Percentiles rank a stretch among this genome's conserved stretches.
Conservation (phyloP, 92 coral and sea anemone genomes). For the Micromussa lordhowensis region DNA sequence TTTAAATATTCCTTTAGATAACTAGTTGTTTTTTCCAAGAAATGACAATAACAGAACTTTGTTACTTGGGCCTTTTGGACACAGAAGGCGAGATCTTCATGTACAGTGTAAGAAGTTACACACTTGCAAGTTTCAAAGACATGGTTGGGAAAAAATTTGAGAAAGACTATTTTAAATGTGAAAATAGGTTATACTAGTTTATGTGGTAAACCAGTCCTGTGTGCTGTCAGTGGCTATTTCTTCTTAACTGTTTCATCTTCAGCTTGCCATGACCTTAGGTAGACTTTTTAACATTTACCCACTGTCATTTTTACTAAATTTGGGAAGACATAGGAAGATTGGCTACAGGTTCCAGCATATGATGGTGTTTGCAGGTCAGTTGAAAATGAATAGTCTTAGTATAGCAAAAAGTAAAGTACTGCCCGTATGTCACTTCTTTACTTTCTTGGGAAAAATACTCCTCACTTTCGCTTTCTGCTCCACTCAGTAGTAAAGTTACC, state of each 20-base stretch:
- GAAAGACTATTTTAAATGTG: no score
- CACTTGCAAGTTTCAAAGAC: not conserved
- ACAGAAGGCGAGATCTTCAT: not conserved
- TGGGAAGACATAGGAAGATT: constrained; percentile 89
- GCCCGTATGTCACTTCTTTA: no score
- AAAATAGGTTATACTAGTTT: no score
- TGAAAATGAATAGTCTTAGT: no score
- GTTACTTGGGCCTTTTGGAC: not conserved
- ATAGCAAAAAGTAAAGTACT: no score
- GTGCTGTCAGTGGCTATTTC: not conserved
- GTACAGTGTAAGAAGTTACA: not conserved
- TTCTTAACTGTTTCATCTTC: constrained; percentile 31
- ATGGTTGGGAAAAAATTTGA: not conserved
- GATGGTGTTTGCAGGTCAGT: constrained; percentile 96
- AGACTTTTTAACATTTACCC: constrained; percentile 93
- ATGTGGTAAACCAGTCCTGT: not conserved
- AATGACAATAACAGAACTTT: no score
- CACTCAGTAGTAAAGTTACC: no score
- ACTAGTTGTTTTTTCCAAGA: no score
- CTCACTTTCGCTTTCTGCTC: no score
- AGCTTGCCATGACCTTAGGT: constrained; percentile 93
- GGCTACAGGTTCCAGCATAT: constrained; percentile 85
- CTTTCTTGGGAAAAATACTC: no score
- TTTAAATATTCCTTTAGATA: no score
- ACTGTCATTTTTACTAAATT: constrained; percentile 87